Evolutionary conservation across 2,797 vertebrate genomes (phyloP).

Genomic region (Eremophila alpestris): DNA sequence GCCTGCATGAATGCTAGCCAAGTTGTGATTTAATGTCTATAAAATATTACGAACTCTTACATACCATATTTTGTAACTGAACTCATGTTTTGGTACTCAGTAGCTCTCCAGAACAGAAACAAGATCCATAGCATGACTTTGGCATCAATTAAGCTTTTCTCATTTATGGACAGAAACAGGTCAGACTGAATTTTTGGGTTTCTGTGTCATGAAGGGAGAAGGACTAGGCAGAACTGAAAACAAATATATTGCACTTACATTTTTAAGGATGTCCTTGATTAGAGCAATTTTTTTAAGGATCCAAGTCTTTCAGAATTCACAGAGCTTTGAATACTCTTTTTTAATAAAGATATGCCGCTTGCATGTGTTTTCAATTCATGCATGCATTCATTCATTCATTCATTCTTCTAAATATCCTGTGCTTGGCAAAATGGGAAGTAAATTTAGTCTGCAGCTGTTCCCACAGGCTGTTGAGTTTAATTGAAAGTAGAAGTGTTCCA

Average conservation of each 20-base stretch:
- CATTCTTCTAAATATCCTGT: not conserved
- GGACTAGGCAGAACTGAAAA: not conserved
- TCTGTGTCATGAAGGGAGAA: not conserved
- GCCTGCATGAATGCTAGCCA: not conserved
- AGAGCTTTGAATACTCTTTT: not conserved
- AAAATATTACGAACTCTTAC: slow-evolving; percentile 14
- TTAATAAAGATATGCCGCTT: not conserved
- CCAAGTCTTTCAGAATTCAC: not conserved
- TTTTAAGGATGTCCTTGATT: not conserved
- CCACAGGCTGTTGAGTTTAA: not conserved
- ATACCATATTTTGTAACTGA: not conserved
- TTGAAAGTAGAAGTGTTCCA: not conserved
- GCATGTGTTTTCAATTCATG: not conserved
- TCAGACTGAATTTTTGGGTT: not conserved
- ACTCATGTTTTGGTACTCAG: not conserved
- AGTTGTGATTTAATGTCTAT: slow-evolving; percentile 6
- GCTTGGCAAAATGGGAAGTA: not conserved
- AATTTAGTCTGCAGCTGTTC: slow-evolving; percentile 37
- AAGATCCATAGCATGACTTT: not conserved
- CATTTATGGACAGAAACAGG: not conserved
- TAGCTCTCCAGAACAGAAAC: not conserved
- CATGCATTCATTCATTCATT: not conserved
- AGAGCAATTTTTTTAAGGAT: not conserved
- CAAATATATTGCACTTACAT: not conserved
- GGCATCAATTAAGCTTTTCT: not conserved